Evolutionary conservation across 2,888 invertebrate genomes (phyloP).

Genomic region (Ornithoptera alexandrae): DNA sequence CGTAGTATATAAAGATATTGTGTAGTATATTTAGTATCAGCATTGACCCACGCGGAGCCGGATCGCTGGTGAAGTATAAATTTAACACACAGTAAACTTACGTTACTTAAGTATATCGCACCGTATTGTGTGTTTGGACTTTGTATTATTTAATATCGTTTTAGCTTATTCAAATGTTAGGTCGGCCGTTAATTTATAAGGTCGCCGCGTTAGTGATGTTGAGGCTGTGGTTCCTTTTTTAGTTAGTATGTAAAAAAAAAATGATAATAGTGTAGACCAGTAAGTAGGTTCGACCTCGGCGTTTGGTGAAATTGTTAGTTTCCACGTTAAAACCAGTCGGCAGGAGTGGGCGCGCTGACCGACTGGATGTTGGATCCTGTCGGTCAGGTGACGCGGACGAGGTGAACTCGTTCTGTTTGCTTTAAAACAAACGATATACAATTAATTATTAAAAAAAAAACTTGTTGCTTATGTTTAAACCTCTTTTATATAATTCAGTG

Average conservation of each 20-base stretch:
- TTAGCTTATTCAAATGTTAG: not conserved
- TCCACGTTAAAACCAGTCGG: constrained; percentile 12
- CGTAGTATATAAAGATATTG: too few species aligned
- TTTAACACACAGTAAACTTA: not conserved
- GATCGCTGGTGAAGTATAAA: too few species aligned
- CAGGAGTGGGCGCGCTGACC: constrained; percentile 2
- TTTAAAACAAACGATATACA: too few species aligned
- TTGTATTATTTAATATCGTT: not conserved
- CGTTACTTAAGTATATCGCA: not conserved
- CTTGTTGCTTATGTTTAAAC: too few species aligned
- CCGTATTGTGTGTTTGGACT: not conserved
- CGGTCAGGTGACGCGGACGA: not conserved
- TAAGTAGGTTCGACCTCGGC: too few species aligned
- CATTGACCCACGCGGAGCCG: too few species aligned
- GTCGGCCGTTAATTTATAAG: not conserved
- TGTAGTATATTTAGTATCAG: too few species aligned
- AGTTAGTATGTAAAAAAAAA: too few species aligned
- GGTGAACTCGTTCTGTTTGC: too few species aligned
- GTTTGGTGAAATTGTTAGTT: constrained; percentile 25
- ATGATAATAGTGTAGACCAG: too few species aligned
- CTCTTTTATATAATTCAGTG: too few species aligned
- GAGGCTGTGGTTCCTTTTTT: not conserved
- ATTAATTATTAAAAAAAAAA: too few species aligned
- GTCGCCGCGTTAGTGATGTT: not conserved
- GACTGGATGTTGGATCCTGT: not conserved